Conservation (phyloP, 2,797 vertebrate genomes). For the Cephalopachus bancanus region DNA sequence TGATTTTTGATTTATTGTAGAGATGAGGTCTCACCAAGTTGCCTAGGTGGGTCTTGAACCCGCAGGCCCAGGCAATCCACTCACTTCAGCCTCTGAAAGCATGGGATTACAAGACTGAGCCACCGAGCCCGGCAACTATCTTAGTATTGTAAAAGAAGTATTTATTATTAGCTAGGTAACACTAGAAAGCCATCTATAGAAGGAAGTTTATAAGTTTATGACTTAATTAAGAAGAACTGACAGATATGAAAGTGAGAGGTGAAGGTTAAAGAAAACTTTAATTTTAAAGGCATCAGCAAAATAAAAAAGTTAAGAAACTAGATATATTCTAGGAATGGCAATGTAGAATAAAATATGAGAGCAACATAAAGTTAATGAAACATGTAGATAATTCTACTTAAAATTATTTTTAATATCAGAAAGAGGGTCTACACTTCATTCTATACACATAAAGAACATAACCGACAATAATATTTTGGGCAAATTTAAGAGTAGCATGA, state of each 20-base stretch:
- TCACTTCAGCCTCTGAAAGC: too few relatives aligned
- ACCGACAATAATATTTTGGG: not conserved
- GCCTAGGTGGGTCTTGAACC: too few relatives aligned
- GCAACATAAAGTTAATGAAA: not conserved
- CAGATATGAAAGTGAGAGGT: not conserved
- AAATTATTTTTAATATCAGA: not conserved
- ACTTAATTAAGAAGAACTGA: not conserved
- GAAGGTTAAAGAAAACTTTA: not conserved
- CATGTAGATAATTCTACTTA: not conserved
- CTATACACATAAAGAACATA: not conserved
- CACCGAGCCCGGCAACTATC: too few relatives aligned
- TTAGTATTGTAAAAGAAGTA: not conserved
- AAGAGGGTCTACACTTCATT: not conserved
- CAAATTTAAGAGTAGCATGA: not conserved
- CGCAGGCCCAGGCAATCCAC: too few relatives aligned
- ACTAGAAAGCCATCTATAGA: not conserved
- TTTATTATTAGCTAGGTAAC: not conserved
- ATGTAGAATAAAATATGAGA: not conserved
- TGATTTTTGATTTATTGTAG: too few relatives aligned
- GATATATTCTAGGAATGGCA: not conserved
- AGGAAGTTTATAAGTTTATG: conserved; percentile 28
- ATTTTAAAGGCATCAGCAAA: not conserved
- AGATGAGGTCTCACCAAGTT: too few relatives aligned
- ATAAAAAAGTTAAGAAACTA: not conserved
- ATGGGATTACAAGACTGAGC: too few relatives aligned